phyloP scores from a whole-genome alignment of 2,797 vertebrate species.

The Petrocephalus schoutedeni region DNA sequence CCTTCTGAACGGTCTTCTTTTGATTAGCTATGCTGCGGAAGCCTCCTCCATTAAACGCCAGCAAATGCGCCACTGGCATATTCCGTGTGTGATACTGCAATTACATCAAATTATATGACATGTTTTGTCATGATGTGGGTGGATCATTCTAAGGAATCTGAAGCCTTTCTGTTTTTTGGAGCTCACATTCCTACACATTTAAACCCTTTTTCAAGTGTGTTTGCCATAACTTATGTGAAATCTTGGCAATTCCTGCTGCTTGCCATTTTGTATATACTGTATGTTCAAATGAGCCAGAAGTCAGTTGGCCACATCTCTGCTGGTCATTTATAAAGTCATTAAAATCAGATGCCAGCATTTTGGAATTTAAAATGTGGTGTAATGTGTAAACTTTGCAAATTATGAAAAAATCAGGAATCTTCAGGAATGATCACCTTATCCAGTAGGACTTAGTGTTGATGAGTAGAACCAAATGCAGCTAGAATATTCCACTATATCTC shows the following conservation, averaged over 20 bases:
- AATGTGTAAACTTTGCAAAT: background rate
- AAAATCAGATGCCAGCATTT: background rate
- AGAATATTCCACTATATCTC: background rate
- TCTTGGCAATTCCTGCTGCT: background rate
- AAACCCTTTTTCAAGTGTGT: background rate
- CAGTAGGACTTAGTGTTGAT: background rate
- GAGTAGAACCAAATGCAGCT: background rate
- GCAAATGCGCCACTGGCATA: background rate
- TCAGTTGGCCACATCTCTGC: background rate
- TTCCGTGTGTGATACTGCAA: background rate
- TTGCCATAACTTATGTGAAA: background rate
- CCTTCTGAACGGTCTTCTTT: background rate
- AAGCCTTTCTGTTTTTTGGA: background rate
- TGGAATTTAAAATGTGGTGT: background rate
- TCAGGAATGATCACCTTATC: background rate
- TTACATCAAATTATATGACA: slow-evolving; percentile 7
- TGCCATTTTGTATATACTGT: background rate
- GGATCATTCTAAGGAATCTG: background rate
- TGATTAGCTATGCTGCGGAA: background rate
- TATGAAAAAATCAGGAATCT: background rate
- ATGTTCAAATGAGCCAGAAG: background rate
- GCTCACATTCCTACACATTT: background rate
- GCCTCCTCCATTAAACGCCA: background rate
- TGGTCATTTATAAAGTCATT: background rate
- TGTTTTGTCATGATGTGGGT: slow-evolving; percentile 10